Evolutionary conservation across 2,113 vertebrate genomes (phyloP).

Genomic region (Zingel zingel): DNA sequence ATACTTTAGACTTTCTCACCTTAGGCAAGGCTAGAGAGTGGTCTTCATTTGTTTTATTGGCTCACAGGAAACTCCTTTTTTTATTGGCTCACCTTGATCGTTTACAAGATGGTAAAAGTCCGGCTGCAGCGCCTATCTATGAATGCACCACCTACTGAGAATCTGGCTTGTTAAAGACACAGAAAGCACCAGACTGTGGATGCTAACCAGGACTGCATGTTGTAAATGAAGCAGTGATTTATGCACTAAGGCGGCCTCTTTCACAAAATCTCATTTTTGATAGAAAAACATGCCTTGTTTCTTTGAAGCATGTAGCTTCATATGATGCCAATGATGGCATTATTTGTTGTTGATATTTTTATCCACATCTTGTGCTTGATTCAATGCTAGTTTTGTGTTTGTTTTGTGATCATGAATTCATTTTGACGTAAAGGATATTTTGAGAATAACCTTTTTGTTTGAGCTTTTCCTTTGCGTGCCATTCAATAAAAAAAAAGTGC

Average conservation of each 20-base stretch:
- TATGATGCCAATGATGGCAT: too few species aligned
- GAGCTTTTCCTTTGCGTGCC: neutral
- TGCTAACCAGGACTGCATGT: conserved; percentile 34
- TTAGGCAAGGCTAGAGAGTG: conserved; percentile 42
- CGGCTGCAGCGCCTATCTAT: conserved; percentile 62
- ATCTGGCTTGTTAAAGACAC: conserved; percentile 70
- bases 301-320: conserved; percentile 38
- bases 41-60: conserved; percentile 79
- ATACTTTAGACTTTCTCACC: conserved; percentile 45
- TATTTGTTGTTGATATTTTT: conserved; percentile 12
- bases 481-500: neutral
- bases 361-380: conserved; percentile 21
- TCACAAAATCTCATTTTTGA: conserved; percentile 30
- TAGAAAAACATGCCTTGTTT: conserved; percentile 10
- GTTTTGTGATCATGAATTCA: conserved; percentile 23
- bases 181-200: conserved; percentile 41
- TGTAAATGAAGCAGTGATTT: conserved; percentile 57
- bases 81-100: conserved; percentile 80
- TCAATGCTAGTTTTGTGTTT: conserved; percentile 10
- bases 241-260: conserved; percentile 10
- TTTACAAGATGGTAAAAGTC: conserved; percentile 81
- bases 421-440: conserved; percentile 13
- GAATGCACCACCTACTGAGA: conserved; percentile 74
- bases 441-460: neutral
- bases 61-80: conserved; percentile 80